Evolutionary conservation across 2,113 vertebrate species (phyloP), one percentile per base, ranked within the genome.

Genomic region (Propithecus coquereli): DNA sequence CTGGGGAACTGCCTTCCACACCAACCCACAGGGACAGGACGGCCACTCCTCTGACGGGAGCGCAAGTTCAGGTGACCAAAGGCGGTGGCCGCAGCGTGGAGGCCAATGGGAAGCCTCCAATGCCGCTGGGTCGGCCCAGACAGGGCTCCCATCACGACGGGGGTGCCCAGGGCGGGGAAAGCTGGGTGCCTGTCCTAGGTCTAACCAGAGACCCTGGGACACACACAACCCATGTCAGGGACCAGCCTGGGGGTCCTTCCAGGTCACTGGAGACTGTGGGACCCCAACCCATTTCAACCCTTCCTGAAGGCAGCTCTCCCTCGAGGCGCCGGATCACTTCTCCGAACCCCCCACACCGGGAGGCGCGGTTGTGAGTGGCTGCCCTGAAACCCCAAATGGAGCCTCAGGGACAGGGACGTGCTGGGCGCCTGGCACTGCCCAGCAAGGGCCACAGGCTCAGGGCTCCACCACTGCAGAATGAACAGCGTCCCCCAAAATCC

Each of bases 401-500:
- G 59, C 84, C 22, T 17, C 45, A 5, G 40, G 65, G n/a, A 40
- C 37, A 81, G 54, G 25, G 45, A 34, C 16, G 0, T 0, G 0
- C 20, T 0, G 59, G 18, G n/a, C 73, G 17, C 32, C 34, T 23
- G 45, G 52, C 16, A 4, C 3, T 10, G 45, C 37, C 82, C 47
- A 18, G 54, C 6, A 20, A 1, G 1, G 70, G 45, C 1, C 68
- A 0, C 6, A 2, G 0, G 2, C 30, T 6, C 40, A 47, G 45
- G 43, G 27, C 27, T 16, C 52, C 61, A 45, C 5, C 59, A 6
- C 43, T 23, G 20, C 0, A 7, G 63, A 37, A 32, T 32, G 45
- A 34, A n/a, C 0, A 32, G 23, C 0, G 7, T 10, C 20, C 9
- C 37, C 27, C 13, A 1, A 81, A 59, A 52, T 73, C 25, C 73